Percentiles rank a stretch among this genome's conserved stretches.
These are phyloP conservation scores for Paedocypris sp. DNA, from an alignment of 2,113 vertebrate species.

Conservation along the genomic window DNA sequence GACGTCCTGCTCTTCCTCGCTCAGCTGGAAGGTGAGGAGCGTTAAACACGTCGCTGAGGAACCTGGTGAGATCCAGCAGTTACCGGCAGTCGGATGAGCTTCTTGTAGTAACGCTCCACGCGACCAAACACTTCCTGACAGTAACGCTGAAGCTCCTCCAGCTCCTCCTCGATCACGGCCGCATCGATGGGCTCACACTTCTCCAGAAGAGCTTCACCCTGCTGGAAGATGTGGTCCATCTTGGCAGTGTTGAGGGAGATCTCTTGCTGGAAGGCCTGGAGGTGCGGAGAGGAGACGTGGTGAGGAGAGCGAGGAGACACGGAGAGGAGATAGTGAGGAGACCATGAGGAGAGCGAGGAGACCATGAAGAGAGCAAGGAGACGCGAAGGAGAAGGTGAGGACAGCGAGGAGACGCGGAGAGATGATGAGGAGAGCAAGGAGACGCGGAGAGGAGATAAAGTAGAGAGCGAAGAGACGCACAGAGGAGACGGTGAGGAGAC, in stretches of 20 bases:
- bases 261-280: constrained; percentile 87
- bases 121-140: constrained; percentile 92
- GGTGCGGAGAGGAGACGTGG: neutral
- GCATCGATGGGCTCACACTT: constrained; percentile 93
- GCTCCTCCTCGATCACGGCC: constrained; percentile 86
- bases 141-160: constrained; percentile 85
- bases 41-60: too few species aligned
- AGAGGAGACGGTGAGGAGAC: too few species aligned
- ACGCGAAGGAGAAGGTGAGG: too few species aligned
- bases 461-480: too few species aligned
- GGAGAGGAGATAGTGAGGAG: neutral
- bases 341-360: too few species aligned
- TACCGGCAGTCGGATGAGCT: constrained; percentile 86
- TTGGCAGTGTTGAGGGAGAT: constrained; percentile 80
- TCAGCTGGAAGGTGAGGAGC: constrained; percentile 56
- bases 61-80: too few species aligned
- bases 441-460: too few species aligned
- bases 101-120: constrained; percentile 91
- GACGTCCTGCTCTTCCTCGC: constrained; percentile 80
- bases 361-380: too few species aligned
- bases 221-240: constrained; percentile 80
- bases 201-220: constrained; percentile 84
- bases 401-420: neutral
- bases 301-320: neutral
- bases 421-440: too few species aligned